phyloP scores from a whole-genome alignment of 1,140 invertebrate genomes.

The Drosophila micromelanica region DNA sequence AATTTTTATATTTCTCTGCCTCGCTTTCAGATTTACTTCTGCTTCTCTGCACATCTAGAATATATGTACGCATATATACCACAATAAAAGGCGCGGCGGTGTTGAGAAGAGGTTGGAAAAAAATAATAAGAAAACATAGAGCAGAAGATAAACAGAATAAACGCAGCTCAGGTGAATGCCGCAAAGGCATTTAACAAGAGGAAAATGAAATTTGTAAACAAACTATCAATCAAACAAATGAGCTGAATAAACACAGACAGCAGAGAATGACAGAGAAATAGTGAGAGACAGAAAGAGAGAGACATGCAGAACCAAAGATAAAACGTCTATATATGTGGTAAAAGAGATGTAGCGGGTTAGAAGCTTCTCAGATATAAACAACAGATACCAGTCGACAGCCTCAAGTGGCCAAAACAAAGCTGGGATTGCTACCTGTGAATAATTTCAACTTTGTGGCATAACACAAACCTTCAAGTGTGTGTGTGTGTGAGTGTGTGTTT shows the following conservation, averaged over 20 bases:
- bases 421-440: conserved; percentile 51
- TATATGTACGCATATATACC: conserved; percentile 2
- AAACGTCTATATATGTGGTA: conserved; percentile 2
- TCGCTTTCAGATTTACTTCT: conserved; percentile 10
- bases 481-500: not conserved
- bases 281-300: conserved; percentile 29
- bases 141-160: conserved; percentile 20
- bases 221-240: conserved; percentile 76
- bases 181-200: conserved; percentile 49
- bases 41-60: not conserved
- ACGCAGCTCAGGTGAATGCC: conserved; percentile 45
- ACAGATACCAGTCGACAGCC: conserved; percentile 34
- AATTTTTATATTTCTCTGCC: conserved; percentile 43
- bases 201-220: conserved; percentile 75
- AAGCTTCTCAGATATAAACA: conserved; percentile 34
- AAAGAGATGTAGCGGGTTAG: conserved; percentile 15
- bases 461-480: conserved; percentile 7
- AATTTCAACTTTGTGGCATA: conserved; percentile 1
- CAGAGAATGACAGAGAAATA: conserved; percentile 19
- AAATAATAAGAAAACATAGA: conserved; percentile 6
- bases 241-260: conserved; percentile 44
- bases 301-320: not conserved
- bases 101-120: conserved; percentile 31
- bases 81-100: conserved; percentile 57
- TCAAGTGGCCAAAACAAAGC: conserved; percentile 57